Percentiles rank a stretch among this genome's conserved stretches.
Evolutionary conservation across 2,888 invertebrate genomes (phyloP).

Genomic region (Phasia obesa): DNA sequence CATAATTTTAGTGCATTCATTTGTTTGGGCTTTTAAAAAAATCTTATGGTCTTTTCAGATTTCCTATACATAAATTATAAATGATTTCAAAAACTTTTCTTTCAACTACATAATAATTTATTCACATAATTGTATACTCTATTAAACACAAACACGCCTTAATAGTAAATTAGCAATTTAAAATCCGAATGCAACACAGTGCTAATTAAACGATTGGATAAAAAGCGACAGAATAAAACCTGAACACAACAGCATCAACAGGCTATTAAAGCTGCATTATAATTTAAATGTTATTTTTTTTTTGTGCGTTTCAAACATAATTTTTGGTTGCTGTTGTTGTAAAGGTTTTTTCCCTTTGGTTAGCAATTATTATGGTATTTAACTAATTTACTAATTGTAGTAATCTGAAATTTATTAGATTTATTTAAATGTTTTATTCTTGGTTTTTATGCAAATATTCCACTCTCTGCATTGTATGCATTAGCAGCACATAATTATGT

Average conservation of each 20-base stretch:
- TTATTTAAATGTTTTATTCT: not conserved
- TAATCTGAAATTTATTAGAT: constrained; percentile 52
- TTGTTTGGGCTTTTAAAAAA: no score
- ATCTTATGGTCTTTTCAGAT: no score
- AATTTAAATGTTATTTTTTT: not conserved
- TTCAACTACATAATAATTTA: no score
- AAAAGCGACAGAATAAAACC: not conserved
- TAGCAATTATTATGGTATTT: constrained; percentile 47
- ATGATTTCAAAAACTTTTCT: no score
- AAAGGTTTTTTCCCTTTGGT: not conserved
- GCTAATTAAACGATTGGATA: not conserved
- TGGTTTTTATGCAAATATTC: not conserved
- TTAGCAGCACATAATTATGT: no score
- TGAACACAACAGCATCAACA: not conserved
- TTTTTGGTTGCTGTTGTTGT: no score
- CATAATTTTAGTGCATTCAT: no score
- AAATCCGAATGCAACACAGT: not conserved
- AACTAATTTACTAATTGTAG: constrained; percentile 51
- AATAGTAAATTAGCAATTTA: not conserved
- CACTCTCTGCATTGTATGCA: no score
- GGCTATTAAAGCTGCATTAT: not conserved
- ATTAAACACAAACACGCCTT: not conserved
- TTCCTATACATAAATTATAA: no score
- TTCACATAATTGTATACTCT: no score
- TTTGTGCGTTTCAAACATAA: no score